Evolutionary conservation across 23 tunicate species (phyloP).

Genomic region (Trididemnum miniatum): DNA sequence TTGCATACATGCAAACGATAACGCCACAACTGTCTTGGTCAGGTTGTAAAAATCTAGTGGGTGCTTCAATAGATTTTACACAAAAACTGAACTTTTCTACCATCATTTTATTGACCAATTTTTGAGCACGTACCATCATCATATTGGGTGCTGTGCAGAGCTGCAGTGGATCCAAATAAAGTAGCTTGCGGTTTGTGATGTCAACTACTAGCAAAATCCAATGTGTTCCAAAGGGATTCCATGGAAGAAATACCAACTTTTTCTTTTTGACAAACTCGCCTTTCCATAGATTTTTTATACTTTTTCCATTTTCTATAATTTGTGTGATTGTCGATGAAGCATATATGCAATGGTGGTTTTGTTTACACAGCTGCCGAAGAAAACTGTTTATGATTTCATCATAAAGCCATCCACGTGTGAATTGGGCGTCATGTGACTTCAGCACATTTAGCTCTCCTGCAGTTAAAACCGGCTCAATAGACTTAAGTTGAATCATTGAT

Average conservation of each 20-base stretch:
- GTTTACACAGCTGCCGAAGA: constrained; percentile 24
- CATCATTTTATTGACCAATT: not conserved
- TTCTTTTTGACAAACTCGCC: not conserved
- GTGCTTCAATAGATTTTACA: constrained; percentile 2
- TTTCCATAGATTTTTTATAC: constrained; percentile 13
- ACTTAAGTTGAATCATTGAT: constrained; percentile 23
- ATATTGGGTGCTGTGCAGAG: not conserved
- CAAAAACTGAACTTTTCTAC: constrained; percentile 1
- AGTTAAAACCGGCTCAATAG: constrained; percentile 15
- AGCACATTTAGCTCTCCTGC: not conserved
- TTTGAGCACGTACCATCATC: constrained; percentile 8
- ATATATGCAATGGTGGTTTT: not conserved
- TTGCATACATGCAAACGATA: constrained; percentile 39
- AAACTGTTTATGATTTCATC: constrained; percentile 37
- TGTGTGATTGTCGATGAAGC: not conserved
- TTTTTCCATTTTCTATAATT: not conserved
- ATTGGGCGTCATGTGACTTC: not conserved
- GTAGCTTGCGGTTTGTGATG: not conserved
- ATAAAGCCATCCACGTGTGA: constrained; percentile 19
- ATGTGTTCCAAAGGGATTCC: constrained; percentile 27
- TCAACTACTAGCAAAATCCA: constrained; percentile 47
- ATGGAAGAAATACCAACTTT: constrained; percentile 26
- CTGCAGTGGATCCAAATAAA: constrained; percentile 31
- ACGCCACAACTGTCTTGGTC: constrained; percentile 26
- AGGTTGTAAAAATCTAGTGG: constrained; percentile 8